Evolutionary conservation across 2,888 invertebrate genomes (phyloP), one percentile per base, ranked within the genome.

Genomic region (Drosophila birchii): DNA sequence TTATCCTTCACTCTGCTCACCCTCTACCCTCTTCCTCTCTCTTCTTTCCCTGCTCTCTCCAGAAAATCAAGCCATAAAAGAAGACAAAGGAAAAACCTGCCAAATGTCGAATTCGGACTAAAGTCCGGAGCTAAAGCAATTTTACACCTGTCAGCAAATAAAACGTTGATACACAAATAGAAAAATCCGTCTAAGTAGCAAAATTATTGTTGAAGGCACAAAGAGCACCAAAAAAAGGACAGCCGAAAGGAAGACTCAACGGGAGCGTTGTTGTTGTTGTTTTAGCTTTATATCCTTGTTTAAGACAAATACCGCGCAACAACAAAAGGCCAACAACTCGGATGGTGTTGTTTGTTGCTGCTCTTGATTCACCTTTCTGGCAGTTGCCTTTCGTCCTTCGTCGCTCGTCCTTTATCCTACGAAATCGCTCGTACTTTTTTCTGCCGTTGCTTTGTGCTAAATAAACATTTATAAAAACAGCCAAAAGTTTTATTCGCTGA

Each of bases 91-190:
- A 64, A 67, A 34, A 32, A 26, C 49, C 58, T 45, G 59, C 29
- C 43, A 51, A 77, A 68, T 68, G 71, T 64, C 78, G 69, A 74
- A 34, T 45, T 38, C 34, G 14, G 32, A 43, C 45, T 18, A 59
- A 49, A 34, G 56, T 44, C 29, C 39, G 58, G 55, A 45, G 68
- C 61, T 73, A 71, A 69, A 79, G 79, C 62, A 78, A 86, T 85
- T 88, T 88, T 85, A 85, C 89, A 88, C 88, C 89, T 85, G 84
- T 85, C 84, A 85, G 87, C 84, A 76, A 81, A 83, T 79, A 88
- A 86, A 84, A 79, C 75, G 84, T 86, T 80, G 81, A 83, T 88
- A 75, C 77, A 83, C 84, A 84, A 86, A 83, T 83, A 83, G 79
- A 78, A 70, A 78, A 86, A 88, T 86, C 75, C 84, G 63, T 76